phyloP scores from a whole-genome alignment of 2,888 invertebrate genomes.

The Bombylius major region DNA sequence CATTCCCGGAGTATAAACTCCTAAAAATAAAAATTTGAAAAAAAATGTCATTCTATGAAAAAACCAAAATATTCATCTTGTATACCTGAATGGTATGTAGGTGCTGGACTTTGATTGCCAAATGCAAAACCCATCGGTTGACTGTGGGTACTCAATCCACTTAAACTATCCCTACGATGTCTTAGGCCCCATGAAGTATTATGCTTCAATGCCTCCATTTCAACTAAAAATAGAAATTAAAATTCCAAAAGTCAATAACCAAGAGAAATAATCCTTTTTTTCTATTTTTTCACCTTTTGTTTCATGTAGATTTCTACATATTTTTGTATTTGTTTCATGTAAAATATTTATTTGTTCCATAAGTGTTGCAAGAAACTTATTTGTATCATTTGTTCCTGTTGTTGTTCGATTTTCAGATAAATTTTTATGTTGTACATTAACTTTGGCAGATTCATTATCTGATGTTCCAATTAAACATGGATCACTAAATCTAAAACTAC shows the following conservation, averaged over 20 bases:
- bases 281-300: constrained; percentile 44
- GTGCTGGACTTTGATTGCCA: constrained; percentile 38
- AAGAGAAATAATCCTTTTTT: constrained; percentile 8
- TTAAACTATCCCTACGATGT: constrained; percentile 40
- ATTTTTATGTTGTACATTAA: constrained; percentile 27
- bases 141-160: constrained; percentile 39
- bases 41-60: neutral
- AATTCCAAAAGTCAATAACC: neutral
- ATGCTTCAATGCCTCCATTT: constrained; percentile 48
- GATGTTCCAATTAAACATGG: constrained; percentile 35
- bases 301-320: constrained; percentile 61
- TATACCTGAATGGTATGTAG: constrained; percentile 38
- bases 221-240: constrained; percentile 33
- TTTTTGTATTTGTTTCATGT: constrained; percentile 59
- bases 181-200: constrained; percentile 42
- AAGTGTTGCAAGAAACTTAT: constrained; percentile 39
- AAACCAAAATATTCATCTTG: too few relatives aligned
- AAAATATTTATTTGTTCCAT: constrained; percentile 60
- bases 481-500: constrained; percentile 35
- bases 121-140: constrained; percentile 35
- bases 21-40: constrained; percentile 17
- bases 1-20: constrained; percentile 56
- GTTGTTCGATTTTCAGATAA: constrained; percentile 25
- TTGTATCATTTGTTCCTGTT: constrained; percentile 24
- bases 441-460: constrained; percentile 32